Percentiles rank a stretch among this genome's conserved stretches.
phyloP scores from a whole-genome alignment of 1,140 invertebrate genomes.

The Diuraphis noxia region DNA sequence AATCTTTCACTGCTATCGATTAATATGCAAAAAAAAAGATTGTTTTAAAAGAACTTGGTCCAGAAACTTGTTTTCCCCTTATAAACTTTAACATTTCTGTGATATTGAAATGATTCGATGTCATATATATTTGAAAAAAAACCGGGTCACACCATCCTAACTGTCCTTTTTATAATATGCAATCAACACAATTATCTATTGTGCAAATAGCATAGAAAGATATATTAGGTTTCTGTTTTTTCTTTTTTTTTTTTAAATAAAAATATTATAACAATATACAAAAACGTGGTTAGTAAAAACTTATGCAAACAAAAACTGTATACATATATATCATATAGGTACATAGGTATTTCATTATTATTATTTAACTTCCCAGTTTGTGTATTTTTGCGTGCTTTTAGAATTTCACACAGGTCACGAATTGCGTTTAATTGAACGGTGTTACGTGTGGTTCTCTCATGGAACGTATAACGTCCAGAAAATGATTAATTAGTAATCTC shows the following conservation, averaged over 20 bases:
- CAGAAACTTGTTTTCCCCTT: not conserved
- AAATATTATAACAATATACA: not conserved
- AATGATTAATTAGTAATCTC: constrained; percentile 3
- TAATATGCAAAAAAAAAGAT: no score
- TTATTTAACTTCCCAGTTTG: constrained; percentile 20
- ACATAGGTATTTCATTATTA: not conserved
- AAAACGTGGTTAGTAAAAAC: not conserved
- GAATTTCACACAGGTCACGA: constrained; percentile 8
- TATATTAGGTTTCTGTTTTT: not conserved
- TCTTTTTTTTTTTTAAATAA: not conserved
- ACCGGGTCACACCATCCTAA: not conserved
- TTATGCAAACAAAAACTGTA: not conserved
- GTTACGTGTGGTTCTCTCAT: not conserved
- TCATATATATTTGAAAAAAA: not conserved
- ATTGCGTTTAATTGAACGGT: not conserved
- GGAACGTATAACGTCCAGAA: not conserved
- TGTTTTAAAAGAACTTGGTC: no score
- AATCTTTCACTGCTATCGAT: no score
- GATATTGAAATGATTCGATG: not conserved
- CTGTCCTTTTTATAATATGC: not conserved
- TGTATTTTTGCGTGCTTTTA: not conserved
- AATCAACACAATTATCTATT: not conserved
- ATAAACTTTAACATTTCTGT: not conserved
- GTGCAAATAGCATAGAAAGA: not conserved
- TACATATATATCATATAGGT: no score